phyloP scores from a whole-genome alignment of 2,113 vertebrate species.

The Oxygymnocypris stewartii region DNA sequence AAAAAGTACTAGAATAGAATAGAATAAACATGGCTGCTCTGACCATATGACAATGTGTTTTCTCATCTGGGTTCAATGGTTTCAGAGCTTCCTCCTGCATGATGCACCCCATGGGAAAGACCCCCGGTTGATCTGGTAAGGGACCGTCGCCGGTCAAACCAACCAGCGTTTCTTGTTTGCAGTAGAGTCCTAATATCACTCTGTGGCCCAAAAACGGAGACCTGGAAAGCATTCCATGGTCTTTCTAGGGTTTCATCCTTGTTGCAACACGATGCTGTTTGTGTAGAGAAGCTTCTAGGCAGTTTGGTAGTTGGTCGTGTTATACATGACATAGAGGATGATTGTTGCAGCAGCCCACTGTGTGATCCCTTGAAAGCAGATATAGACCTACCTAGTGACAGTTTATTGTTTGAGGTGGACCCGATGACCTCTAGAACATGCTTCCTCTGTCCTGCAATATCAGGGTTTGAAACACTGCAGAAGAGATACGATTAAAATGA shows the following conservation, averaged over 20 bases:
- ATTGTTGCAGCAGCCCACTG: background rate
- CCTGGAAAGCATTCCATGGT: background rate
- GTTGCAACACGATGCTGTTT: background rate
- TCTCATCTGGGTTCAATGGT: background rate
- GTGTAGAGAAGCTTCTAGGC: background rate
- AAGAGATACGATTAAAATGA: background rate
- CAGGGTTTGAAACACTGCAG: background rate
- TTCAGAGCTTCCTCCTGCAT: background rate
- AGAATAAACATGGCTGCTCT: background rate
- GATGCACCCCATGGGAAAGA: background rate
- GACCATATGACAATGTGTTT: background rate
- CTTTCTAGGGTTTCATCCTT: background rate
- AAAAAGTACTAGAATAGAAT: background rate
- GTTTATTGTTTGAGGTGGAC: background rate
- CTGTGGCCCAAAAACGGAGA: constrained; percentile 36
- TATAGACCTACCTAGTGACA: background rate
- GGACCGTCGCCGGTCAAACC: background rate
- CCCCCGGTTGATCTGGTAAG: background rate
- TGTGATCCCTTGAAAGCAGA: background rate
- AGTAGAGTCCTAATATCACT: constrained; percentile 28
- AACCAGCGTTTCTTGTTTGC: background rate
- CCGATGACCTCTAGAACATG: background rate
- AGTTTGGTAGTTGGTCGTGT: background rate
- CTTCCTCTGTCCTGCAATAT: background rate
- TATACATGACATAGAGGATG: background rate